A percentile compares a stretch with the other conserved stretches of the same genome.
Evolutionary conservation across 2,113 vertebrate genomes (phyloP).

Genomic region (Ceyx cyanopectus): DNA sequence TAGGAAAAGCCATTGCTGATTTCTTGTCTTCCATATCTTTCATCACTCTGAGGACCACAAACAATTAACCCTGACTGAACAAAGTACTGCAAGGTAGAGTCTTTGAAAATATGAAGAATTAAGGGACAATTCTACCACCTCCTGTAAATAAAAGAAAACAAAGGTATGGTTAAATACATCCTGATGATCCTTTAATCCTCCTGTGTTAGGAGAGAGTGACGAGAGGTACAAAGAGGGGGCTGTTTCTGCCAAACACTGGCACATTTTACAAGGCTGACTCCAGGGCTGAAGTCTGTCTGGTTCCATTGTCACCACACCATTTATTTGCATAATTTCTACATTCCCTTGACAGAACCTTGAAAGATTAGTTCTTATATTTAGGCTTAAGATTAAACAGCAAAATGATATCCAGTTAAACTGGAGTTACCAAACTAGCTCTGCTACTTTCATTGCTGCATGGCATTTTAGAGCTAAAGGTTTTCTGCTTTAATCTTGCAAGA

Average conservation of each 20-base stretch:
- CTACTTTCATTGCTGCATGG: not conserved
- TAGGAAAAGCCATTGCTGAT: not conserved
- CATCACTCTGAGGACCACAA: not conserved
- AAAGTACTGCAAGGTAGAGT: not conserved
- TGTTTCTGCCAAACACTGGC: not conserved
- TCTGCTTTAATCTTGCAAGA: not conserved
- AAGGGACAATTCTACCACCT: not conserved
- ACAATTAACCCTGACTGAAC: not conserved
- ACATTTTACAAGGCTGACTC: not conserved
- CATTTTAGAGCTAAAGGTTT: not conserved
- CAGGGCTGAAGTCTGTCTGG: not conserved
- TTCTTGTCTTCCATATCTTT: not conserved
- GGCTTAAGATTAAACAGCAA: constrained; percentile 3
- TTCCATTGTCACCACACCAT: not conserved
- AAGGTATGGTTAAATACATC: not conserved
- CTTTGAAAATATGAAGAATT: not conserved
- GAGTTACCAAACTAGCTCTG: not conserved
- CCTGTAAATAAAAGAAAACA: not conserved
- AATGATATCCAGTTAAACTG: not conserved
- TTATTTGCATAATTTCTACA: not conserved
- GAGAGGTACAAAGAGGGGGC: not conserved
- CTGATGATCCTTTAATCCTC: not conserved
- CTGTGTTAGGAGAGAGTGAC: not conserved
- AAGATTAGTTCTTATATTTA: not conserved
- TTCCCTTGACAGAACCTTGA: not conserved